A percentile compares a stretch with the other conserved stretches of the same genome.
phyloP scores from a whole-genome alignment of 2,888 invertebrate species.

The Apotomis capreana region DNA sequence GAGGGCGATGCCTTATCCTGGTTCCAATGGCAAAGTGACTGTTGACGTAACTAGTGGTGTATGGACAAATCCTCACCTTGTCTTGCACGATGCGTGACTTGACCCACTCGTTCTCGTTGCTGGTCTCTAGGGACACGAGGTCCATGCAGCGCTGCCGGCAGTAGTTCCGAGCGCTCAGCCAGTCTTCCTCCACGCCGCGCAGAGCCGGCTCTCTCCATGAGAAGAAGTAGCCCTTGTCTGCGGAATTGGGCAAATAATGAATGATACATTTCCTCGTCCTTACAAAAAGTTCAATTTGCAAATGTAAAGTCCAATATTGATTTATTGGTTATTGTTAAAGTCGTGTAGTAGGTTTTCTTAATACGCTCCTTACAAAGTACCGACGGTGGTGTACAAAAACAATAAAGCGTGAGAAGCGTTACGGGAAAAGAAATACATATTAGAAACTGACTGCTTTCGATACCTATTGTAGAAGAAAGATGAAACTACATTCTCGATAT shows the following conservation, averaged over 20 bases:
- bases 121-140: constrained; percentile 92
- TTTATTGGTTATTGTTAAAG: too few relatives aligned
- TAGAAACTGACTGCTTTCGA: constrained; percentile 44
- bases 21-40: constrained; percentile 8
- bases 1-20: background rate
- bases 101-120: constrained; percentile 93
- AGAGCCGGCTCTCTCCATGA: constrained; percentile 92
- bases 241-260: constrained; percentile 18
- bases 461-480: constrained; percentile 42
- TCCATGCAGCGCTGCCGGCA: constrained; percentile 96
- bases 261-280: background rate
- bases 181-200: constrained; percentile 90
- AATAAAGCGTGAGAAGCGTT: constrained; percentile 30
- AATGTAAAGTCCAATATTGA: too few relatives aligned
- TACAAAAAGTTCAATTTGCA: background rate
- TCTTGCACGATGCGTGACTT: constrained; percentile 90
- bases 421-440: constrained; percentile 38
- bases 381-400: constrained; percentile 13
- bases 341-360: too few relatives aligned
- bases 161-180: constrained; percentile 93
- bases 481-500: constrained; percentile 43
- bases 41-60: background rate
- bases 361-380: background rate
- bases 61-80: constrained; percentile 82
- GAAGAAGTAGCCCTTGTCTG: constrained; percentile 92